phyloP scores from a whole-genome alignment of 23 tunicate species.

The Aplidium turbinatum region DNA sequence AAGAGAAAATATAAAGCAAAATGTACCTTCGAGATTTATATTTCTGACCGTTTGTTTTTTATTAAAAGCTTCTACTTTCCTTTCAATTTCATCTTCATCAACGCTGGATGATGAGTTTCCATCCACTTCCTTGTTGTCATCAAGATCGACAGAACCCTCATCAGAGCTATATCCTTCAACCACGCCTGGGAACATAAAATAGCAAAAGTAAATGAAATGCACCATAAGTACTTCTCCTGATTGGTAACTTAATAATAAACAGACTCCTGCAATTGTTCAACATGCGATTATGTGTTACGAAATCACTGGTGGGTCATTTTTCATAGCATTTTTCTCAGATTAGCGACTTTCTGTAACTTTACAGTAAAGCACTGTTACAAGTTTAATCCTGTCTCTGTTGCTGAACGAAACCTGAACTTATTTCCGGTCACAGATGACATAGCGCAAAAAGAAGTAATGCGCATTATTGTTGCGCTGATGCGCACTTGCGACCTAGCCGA shows the following conservation, averaged over 20 bases:
- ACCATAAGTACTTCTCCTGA: too few species aligned
- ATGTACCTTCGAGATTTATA: conserved; percentile 21
- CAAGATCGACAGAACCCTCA: conserved; percentile 38
- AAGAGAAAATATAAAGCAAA: background rate
- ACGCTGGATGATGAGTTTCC: background rate
- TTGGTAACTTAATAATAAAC: too few species aligned
- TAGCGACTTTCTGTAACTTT: too few species aligned
- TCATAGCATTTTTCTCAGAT: too few species aligned
- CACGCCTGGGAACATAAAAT: conserved; percentile 20
- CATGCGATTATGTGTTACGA: too few species aligned
- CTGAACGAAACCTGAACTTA: background rate
- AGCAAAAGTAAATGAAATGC: too few species aligned
- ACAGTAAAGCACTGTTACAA: too few species aligned
- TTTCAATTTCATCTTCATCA: conserved; percentile 26
- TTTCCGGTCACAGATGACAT: too few species aligned
- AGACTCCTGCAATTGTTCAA: too few species aligned
- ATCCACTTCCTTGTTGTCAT: conserved; percentile 9
- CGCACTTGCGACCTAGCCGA: background rate
- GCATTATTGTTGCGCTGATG: too few species aligned
- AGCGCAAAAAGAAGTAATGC: too few species aligned
- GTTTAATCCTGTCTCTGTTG: background rate
- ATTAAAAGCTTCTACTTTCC: conserved; percentile 30
- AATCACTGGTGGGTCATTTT: too few species aligned
- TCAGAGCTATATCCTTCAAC: conserved; percentile 72
- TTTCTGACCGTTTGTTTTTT: conserved; percentile 33